Evolutionary conservation across 2,888 invertebrate genomes (phyloP).

Genomic region (Trachelus troglodyta): DNA sequence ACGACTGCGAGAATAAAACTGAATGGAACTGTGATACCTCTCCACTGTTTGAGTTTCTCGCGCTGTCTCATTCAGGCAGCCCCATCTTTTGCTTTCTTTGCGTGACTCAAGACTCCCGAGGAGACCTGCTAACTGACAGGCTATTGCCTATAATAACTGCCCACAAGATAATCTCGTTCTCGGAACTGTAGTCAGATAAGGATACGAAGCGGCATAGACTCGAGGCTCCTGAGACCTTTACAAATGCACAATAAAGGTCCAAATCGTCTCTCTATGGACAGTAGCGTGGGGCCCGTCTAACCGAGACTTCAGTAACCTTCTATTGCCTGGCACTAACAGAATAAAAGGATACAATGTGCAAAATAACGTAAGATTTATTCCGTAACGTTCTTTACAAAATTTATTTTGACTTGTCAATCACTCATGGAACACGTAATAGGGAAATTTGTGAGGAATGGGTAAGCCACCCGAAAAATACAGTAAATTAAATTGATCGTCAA

Average conservation of each 20-base stretch:
- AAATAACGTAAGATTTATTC: no score
- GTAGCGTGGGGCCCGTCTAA: not conserved
- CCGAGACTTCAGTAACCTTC: not conserved
- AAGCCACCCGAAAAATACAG: no score
- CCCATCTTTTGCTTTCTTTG: not conserved
- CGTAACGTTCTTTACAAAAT: no score
- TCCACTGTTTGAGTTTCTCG: not conserved
- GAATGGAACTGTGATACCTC: not conserved
- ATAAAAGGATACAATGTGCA: not conserved
- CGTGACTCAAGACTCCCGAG: not conserved
- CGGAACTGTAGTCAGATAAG: no score
- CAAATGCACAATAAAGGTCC: not conserved
- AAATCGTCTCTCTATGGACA: not conserved
- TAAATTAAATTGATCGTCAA: not conserved
- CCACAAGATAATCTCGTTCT: not conserved
- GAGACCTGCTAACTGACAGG: not conserved
- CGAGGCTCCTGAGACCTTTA: no score
- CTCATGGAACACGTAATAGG: no score
- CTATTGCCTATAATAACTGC: not conserved
- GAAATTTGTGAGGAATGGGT: no score
- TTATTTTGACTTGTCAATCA: no score
- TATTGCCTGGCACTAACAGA: not conserved
- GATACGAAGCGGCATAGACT: no score
- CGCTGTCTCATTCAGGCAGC: not conserved
- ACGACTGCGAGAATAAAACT: not conserved